phyloP scores from a whole-genome alignment of 2,113 vertebrate genomes.

The Hypocryptadius cinnamomeus region DNA sequence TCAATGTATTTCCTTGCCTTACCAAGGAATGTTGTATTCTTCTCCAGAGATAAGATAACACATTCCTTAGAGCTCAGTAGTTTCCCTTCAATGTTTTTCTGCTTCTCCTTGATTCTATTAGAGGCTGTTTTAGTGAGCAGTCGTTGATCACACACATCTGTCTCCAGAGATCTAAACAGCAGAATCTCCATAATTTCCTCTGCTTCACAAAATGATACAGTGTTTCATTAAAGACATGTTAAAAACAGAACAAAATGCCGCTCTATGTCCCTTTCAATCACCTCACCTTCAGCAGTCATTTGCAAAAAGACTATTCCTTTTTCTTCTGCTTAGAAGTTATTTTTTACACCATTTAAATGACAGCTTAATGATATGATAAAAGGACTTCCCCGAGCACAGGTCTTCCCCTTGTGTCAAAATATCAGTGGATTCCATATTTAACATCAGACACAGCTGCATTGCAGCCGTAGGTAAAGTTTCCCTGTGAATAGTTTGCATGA shows the following conservation, averaged over 20 bases:
- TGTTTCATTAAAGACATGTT: background rate
- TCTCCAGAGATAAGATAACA: background rate
- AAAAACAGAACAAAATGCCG: slow-evolving; percentile 15
- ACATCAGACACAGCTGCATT: background rate
- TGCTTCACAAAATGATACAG: background rate
- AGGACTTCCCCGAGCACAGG: background rate
- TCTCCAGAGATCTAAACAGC: background rate
- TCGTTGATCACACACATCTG: background rate
- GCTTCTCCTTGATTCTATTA: background rate
- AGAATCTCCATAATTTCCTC: background rate
- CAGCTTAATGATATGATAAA: slow-evolving; percentile 3
- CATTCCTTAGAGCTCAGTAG: background rate
- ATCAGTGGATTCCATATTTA: background rate
- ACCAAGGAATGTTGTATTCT: background rate
- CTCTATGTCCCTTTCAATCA: background rate
- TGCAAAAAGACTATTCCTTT: background rate
- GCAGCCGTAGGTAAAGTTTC: background rate
- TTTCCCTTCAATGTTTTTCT: background rate
- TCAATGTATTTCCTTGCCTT: background rate
- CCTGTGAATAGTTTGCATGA: background rate
- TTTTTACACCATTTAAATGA: slow-evolving; percentile 1
- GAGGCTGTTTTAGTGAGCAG: background rate
- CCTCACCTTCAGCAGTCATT: background rate
- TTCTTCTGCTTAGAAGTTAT: background rate
- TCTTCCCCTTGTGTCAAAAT: slow-evolving; percentile 13